These are phyloP conservation scores for Orthosia cruda DNA, from an alignment of 2,888 invertebrate genomes.

Conservation along the genomic window DNA sequence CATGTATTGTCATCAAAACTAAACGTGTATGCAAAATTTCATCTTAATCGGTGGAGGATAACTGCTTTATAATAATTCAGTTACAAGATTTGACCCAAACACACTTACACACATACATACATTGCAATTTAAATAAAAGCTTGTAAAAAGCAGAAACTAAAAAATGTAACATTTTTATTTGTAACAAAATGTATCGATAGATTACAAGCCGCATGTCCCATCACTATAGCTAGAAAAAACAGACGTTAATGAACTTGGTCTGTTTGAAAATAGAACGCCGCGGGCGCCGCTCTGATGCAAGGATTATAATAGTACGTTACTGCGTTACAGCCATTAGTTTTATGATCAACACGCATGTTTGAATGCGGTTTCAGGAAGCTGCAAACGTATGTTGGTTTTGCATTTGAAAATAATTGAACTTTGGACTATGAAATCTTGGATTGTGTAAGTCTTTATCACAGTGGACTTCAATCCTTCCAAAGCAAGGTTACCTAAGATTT, in stretches of 20 bases:
- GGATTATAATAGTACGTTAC: slow-evolving; percentile 37
- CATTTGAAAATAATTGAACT: neutral
- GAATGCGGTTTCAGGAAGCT: slow-evolving; percentile 1
- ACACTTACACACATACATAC: too few species aligned
- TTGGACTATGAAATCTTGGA: neutral
- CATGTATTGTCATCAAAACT: too few species aligned
- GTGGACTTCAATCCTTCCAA: neutral
- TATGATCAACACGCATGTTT: slow-evolving; percentile 24
- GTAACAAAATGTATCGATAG: slow-evolving; percentile 35
- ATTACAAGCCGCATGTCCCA: slow-evolving; percentile 48
- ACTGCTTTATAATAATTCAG: too few species aligned
- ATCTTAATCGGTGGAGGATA: too few species aligned
- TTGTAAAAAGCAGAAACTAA: neutral
- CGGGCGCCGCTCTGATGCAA: slow-evolving; percentile 48
- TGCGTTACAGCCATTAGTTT: slow-evolving; percentile 18
- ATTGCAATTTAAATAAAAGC: too few species aligned
- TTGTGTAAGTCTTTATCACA: neutral
- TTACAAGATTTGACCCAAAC: too few species aligned
- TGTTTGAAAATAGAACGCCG: slow-evolving; percentile 75
- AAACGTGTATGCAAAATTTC: too few species aligned
- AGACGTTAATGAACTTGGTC: slow-evolving; percentile 80
- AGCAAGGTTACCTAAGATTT: neutral
- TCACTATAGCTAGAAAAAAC: slow-evolving; percentile 71
- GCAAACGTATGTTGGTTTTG: neutral
- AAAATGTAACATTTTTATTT: neutral